Conservation (phyloP, 2,797 vertebrate genomes). For the Neoniphon sammara region DNA sequence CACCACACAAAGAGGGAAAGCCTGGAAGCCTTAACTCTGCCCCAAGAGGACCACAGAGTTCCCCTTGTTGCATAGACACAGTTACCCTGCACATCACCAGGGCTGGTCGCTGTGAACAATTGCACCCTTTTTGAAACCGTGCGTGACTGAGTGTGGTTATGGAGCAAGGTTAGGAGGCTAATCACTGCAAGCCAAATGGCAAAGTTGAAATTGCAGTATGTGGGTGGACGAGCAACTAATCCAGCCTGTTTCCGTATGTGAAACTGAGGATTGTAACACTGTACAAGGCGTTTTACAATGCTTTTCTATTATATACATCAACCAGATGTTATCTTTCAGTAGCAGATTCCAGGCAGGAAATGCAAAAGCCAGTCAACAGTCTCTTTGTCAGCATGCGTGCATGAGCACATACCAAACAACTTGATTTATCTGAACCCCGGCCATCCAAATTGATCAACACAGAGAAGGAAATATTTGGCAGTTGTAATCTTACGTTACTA, state of each 20-base stretch:
- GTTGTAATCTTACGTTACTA: not conserved
- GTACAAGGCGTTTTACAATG: not conserved
- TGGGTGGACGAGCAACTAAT: not conserved
- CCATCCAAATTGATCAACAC: not conserved
- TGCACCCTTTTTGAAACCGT: not conserved
- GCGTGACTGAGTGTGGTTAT: not conserved
- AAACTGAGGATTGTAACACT: not conserved
- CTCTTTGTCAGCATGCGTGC: not conserved
- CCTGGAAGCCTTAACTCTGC: slow-evolving; percentile 18
- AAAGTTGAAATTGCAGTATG: not conserved
- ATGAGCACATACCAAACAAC: not conserved
- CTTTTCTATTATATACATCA: not conserved
- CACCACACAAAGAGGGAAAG: slow-evolving; percentile 16
- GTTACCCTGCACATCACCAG: slow-evolving; percentile 25
- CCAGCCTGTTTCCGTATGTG: not conserved
- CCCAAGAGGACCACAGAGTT: slow-evolving; percentile 43
- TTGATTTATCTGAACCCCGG: not conserved
- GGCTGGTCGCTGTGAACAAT: not conserved
- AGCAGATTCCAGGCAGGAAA: not conserved
- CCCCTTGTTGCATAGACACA: slow-evolving; percentile 25
- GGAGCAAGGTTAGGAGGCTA: not conserved
- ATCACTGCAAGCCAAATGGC: slow-evolving; percentile 14
- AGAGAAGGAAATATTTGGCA: not conserved
- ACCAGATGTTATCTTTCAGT: not conserved
- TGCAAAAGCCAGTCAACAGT: not conserved